A percentile compares a stretch with the other conserved stretches of the same genome.
These are phyloP conservation scores for Spondyliosoma cantharus DNA, from an alignment of 2,797 vertebrate species.

Conservation along the genomic window DNA sequence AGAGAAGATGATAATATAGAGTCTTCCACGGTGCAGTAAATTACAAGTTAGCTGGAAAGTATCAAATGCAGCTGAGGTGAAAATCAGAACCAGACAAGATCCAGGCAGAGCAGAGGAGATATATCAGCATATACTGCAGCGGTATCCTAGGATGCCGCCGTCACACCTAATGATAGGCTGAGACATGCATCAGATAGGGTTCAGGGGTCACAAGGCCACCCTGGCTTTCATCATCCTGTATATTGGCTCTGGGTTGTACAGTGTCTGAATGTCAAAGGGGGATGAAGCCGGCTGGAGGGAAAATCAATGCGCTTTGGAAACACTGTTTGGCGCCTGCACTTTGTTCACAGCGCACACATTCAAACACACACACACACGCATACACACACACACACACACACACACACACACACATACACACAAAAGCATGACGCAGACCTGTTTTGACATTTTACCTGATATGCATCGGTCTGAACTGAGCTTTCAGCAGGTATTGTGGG, in stretches of 20 bases:
- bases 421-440: conserved; percentile 43
- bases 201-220: conserved; percentile 76
- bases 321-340: conserved; percentile 62
- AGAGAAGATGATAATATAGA: neutral
- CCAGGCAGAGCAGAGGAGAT: neutral
- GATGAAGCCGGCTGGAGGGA: conserved; percentile 66
- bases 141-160: conserved; percentile 44
- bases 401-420: conserved; percentile 18
- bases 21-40: neutral
- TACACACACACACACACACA: conserved; percentile 20
- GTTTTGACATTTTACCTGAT: conserved; percentile 72
- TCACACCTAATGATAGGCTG: conserved; percentile 68
- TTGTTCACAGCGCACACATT: conserved; percentile 61
- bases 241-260: conserved; percentile 68
- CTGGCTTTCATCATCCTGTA: conserved; percentile 72
- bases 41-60: neutral
- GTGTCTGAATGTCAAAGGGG: conserved; percentile 77
- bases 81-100: conserved; percentile 19
- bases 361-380: conserved; percentile 20
- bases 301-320: conserved; percentile 81
- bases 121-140: conserved; percentile 9
- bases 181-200: conserved; percentile 70
- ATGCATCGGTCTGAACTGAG: conserved; percentile 49
- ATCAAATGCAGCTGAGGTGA: neutral
- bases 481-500: conserved; percentile 34